A percentile compares a stretch with the other conserved stretches of the same genome.
Conservation (phyloP, 2,888 invertebrate genomes). For the Cerastis rubricosa region DNA sequence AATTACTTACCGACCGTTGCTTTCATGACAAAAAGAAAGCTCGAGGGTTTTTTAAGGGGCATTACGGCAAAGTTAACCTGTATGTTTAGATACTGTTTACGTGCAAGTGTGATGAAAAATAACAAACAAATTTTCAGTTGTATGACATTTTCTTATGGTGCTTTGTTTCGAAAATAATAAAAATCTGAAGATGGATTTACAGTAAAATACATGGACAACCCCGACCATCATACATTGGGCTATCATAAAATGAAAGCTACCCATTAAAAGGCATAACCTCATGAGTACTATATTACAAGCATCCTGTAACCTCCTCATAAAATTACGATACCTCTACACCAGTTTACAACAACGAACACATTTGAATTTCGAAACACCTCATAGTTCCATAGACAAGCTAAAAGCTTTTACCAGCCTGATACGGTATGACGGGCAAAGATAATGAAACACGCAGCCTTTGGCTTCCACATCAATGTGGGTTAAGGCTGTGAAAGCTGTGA, state of each 20-base stretch:
- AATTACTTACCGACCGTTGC: too few relatives aligned
- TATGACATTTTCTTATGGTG: neutral
- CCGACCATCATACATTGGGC: neutral
- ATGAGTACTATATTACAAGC: neutral
- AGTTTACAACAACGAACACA: conserved; percentile 17
- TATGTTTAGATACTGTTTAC: too few relatives aligned
- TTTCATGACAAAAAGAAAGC: too few relatives aligned
- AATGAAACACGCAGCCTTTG: conserved; percentile 56
- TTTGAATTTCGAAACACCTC: conserved; percentile 53
- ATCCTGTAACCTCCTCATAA: conserved; percentile 1
- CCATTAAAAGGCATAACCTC: conserved; percentile 8
- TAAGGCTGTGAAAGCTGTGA: conserved; percentile 59
- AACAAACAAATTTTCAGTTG: neutral
- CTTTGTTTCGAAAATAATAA: neutral
- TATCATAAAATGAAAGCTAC: neutral
- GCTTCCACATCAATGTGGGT: conserved; percentile 55
- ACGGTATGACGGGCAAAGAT: conserved; percentile 54
- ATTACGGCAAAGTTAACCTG: too few relatives aligned
- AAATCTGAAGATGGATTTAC: neutral
- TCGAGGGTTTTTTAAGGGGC: too few relatives aligned
- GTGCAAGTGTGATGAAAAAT: too few relatives aligned
- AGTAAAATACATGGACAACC: neutral
- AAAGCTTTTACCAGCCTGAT: conserved; percentile 52
- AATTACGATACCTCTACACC: conserved; percentile 8
- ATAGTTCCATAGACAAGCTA: conserved; percentile 47